Conservation (phyloP, 2,113 vertebrate genomes). For the Cyprinodon variegatus region DNA sequence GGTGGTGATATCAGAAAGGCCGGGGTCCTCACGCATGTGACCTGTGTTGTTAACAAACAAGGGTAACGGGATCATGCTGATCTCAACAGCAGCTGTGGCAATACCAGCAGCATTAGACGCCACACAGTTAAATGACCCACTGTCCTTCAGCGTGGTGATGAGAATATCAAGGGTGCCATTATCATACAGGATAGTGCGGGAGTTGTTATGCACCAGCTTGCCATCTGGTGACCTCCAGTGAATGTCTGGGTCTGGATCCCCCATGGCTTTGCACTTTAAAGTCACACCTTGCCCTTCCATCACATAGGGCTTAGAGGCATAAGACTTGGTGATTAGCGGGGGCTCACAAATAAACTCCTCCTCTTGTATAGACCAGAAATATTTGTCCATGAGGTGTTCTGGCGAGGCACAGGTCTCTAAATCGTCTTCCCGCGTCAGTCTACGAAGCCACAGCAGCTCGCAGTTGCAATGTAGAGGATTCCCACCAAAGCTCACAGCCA, state of each 20-base stretch:
- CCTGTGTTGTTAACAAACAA: slow-evolving; percentile 86
- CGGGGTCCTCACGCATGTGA: slow-evolving; percentile 85
- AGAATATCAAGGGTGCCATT: slow-evolving; percentile 92
- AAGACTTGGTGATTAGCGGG: slow-evolving; percentile 88
- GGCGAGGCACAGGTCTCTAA: slow-evolving; percentile 94
- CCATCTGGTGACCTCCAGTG: slow-evolving; percentile 92
- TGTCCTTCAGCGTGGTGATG: slow-evolving; percentile 91
- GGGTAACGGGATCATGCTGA: slow-evolving; percentile 89
- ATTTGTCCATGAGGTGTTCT: slow-evolving; percentile 88
- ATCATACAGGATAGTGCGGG: slow-evolving; percentile 83
- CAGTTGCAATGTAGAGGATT: slow-evolving; percentile 95
- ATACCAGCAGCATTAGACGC: slow-evolving; percentile 93
- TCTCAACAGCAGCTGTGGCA: slow-evolving; percentile 85
- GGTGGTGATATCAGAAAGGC: slow-evolving; percentile 92
- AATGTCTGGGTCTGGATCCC: slow-evolving; percentile 89
- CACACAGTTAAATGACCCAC: slow-evolving; percentile 90
- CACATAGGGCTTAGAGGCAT: slow-evolving; percentile 81
- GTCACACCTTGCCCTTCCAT: slow-evolving; percentile 90
- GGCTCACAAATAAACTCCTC: slow-evolving; percentile 91
- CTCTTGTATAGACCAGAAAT: slow-evolving; percentile 94
- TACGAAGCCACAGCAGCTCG: slow-evolving; percentile 90
- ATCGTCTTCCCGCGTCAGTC: slow-evolving; percentile 86
- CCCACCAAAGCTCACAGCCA: slow-evolving; percentile 90
- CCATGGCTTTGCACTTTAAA: slow-evolving; percentile 88
- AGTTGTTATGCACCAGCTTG: slow-evolving; percentile 89